Conservation (phyloP, 2,797 vertebrate genomes). For the Pseudopleuronectes americanus region DNA sequence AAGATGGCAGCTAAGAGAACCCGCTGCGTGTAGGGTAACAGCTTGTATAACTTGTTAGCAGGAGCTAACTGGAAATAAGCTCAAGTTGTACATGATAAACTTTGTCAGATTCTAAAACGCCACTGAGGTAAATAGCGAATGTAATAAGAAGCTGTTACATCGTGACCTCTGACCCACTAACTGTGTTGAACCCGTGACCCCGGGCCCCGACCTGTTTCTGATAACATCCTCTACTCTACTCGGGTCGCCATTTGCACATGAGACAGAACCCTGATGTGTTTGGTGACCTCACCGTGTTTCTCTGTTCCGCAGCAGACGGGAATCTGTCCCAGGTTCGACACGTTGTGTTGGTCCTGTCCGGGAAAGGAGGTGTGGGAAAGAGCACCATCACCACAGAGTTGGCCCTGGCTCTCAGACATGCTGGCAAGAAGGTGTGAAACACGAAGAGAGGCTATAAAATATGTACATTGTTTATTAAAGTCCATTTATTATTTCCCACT, state of each 20-base stretch:
- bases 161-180: not conserved
- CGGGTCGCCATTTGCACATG: not conserved
- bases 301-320: conserved; percentile 55
- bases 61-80: not conserved
- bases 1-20: not conserved
- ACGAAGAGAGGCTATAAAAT: not conserved
- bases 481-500: too few species aligned
- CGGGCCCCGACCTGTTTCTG: too few species aligned
- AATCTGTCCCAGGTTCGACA: conserved; percentile 85
- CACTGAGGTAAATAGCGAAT: too few species aligned
- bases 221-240: not conserved
- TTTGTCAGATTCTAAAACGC: too few species aligned
- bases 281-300: not conserved
- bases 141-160: too few species aligned
- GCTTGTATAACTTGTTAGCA: conserved; percentile 14
- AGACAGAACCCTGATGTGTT: not conserved
- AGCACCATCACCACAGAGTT: conserved; percentile 93
- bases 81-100: too few species aligned
- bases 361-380: conserved; percentile 97
- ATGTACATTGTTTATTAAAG: not conserved
- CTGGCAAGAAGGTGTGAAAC: conserved; percentile 88
- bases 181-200: not conserved
- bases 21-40: not conserved
- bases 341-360: conserved; percentile 92
- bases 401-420: conserved; percentile 86